Evolutionary conservation across 1,140 invertebrate genomes (phyloP), one percentile per base, ranked within the genome.

Genomic region (Geopemphigus sp.): DNA sequence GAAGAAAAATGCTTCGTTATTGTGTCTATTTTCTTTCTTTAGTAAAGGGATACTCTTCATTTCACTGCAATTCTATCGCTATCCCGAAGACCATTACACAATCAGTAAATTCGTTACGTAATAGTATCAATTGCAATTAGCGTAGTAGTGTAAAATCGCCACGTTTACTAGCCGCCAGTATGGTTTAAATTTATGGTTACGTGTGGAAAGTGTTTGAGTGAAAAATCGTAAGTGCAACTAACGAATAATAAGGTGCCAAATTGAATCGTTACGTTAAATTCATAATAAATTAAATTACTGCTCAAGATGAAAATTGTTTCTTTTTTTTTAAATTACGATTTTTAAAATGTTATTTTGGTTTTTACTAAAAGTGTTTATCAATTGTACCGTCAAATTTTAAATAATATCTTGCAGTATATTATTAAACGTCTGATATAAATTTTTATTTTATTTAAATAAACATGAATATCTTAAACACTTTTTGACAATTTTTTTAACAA

Each of bases 111-210:
- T 76, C 72, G 72, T 50, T 59, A 76, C 72, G 72, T 76, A 12
- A n/a, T n/a, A n/a, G 54, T 76, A 76, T 76, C 72, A 45, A 54
- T 76, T 76, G 29, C 32, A 76, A 76, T 76, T 76, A 76, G 72
- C 54, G 57, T 47, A 29, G 17, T 47, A 29, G 50, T 72, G 72
- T 76, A 59, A 59, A 29, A 76, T 54, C 29, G 19, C 22, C 72
- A 59, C 54, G 39, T 29, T 22, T 24, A 76, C 72, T n/a, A 53
- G 54, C 72, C 53, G 39, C 29, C 54, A 54, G 39, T 54, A 76
- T 59, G 53, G 56, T 59, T 76, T 59, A 29, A 76, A 59, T 76
- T 76, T 76, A 76, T 19, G 29, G 57, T 24, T 26, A 72, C 24
- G 68, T 19, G 68, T 72, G 47, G 29, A 54, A 54, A 72, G 47